These are phyloP conservation scores for Hydrotaea diabolus DNA, from an alignment of 2,888 invertebrate genomes.

Conservation along the genomic window DNA sequence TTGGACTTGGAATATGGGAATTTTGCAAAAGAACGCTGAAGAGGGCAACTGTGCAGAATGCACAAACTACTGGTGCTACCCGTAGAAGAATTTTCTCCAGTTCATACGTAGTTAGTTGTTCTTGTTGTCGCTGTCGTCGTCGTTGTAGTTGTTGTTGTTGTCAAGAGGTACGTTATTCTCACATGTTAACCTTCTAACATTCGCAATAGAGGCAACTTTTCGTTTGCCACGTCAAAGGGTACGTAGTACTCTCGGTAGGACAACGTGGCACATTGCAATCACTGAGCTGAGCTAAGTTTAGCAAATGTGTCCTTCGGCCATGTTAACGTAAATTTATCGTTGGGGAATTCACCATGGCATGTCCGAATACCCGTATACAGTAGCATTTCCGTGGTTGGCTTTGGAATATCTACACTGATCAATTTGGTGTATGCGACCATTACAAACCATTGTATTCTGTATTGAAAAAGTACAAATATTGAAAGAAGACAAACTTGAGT, in stretches of 20 bases:
- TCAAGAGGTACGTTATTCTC: constrained; percentile 16
- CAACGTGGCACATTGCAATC: background rate
- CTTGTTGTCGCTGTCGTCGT: constrained; percentile 47
- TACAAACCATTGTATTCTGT: no score
- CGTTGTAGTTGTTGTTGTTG: constrained; percentile 50
- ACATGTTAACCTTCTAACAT: constrained; percentile 45
- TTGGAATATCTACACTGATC: background rate
- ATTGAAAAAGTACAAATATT: no score
- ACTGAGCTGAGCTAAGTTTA: background rate
- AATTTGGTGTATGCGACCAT: no score
- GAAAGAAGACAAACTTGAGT: no score
- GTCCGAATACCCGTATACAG: background rate
- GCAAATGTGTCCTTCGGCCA: background rate
- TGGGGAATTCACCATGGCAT: background rate
- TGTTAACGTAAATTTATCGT: background rate
- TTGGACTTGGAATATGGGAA: constrained; percentile 11
- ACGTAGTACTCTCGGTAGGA: constrained; percentile 19
- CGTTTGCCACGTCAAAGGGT: constrained; percentile 42
- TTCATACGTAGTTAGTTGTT: constrained; percentile 33
- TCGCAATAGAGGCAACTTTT: constrained; percentile 48
- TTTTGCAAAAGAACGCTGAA: background rate
- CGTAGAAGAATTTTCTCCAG: background rate
- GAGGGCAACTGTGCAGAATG: constrained; percentile 11
- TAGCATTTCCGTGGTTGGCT: background rate
- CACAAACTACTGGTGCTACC: constrained; percentile 16